phyloP scores from a whole-genome alignment of 92 coral and sea anemone genomes.

The Palythoa caribaeorum region DNA sequence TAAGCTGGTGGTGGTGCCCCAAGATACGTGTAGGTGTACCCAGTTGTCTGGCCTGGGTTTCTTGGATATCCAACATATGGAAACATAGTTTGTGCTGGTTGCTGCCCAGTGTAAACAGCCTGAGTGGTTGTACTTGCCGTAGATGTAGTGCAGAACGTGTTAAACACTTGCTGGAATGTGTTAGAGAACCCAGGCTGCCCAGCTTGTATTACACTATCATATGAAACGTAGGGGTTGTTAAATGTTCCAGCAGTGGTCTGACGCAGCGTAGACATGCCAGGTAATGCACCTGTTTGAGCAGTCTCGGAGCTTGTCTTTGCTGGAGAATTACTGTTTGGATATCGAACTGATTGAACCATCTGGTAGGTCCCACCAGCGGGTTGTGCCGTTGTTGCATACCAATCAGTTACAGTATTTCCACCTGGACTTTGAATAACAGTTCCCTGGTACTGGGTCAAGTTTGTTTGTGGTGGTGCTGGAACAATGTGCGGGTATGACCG shows the following conservation, averaged over 20 bases:
- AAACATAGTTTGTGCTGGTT: constrained; percentile 76
- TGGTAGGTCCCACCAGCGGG: constrained; percentile 83
- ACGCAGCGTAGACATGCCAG: constrained; percentile 86
- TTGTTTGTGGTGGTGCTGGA: constrained; percentile 86
- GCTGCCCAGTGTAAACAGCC: constrained; percentile 72
- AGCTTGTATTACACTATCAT: constrained; percentile 81
- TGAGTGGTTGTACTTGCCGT: constrained; percentile 77
- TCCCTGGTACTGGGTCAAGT: constrained; percentile 82
- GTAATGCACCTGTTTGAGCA: constrained; percentile 78
- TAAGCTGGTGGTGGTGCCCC: constrained; percentile 91
- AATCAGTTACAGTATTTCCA: constrained; percentile 82
- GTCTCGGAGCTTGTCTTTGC: constrained; percentile 80
- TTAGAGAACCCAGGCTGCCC: constrained; percentile 85
- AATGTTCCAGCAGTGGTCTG: constrained; percentile 79
- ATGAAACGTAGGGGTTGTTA: constrained; percentile 73
- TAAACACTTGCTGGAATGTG: constrained; percentile 77
- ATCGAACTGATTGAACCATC: constrained; percentile 94
- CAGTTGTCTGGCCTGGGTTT: constrained; percentile 77
- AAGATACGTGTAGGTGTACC: constrained; percentile 86
- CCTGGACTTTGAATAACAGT: constrained; percentile 91
- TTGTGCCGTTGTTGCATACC: constrained; percentile 86
- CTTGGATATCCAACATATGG: constrained; percentile 86
- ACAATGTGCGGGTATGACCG: constrained; percentile 97
- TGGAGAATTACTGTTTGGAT: constrained; percentile 87
- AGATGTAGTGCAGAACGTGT: constrained; percentile 65